Base-by-base conservation (phyloP, 2,113 vertebrate genomes). In the Cynoglossus semilaevis region DNA sequence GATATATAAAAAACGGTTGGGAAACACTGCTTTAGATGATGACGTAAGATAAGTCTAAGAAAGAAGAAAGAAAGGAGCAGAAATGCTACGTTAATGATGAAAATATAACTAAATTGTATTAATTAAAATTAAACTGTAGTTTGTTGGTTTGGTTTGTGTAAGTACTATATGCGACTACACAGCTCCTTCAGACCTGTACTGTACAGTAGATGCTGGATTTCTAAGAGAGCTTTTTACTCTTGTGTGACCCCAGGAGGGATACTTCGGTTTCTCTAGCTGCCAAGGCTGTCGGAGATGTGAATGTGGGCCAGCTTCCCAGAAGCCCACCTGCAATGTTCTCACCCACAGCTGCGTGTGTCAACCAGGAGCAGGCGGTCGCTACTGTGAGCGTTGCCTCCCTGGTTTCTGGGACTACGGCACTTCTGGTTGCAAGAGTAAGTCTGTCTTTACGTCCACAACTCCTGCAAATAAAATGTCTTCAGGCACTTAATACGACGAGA, bases 401-500 rank as follows among this genome's bases (percentile, higher is more conserved):
- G 91, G 91, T 15, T 54, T 84, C 84, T 93, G 92, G 92, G 87
- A 92, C 59, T 93, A 93, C 46, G 79, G 85, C 47, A 43, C 80
- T 1, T 69, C 79, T 10, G 92, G 92, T 61, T 93, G 92, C 77
- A 86, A 85, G 76, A 91, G 92, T 93, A 68, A 88, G 92, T 87
- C 50, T 6, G 44, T 38, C 15, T n/a, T 10, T 48, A 19, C 10
- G 0, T 56, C 50, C 18, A 45, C 59, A 45, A 4, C 1, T 8
- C n/a, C 46, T 22, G n/a, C 15, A 17, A 22, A 29, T 4, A 63
- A 10, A 51, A 59, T 55, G 69, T 70, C 42, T 44, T 2, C 12
- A 58, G 63, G 41, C 12, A 46, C 60, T 69, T 8, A 59, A 16
- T 38, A 14, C 15, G 59, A 29, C 6, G 22, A 29, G 3, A 29